Percentiles rank a stretch among this genome's conserved stretches.
These are phyloP conservation scores for Channallabes apus DNA, from an alignment of 2,797 vertebrate species.

Conservation along the genomic window DNA sequence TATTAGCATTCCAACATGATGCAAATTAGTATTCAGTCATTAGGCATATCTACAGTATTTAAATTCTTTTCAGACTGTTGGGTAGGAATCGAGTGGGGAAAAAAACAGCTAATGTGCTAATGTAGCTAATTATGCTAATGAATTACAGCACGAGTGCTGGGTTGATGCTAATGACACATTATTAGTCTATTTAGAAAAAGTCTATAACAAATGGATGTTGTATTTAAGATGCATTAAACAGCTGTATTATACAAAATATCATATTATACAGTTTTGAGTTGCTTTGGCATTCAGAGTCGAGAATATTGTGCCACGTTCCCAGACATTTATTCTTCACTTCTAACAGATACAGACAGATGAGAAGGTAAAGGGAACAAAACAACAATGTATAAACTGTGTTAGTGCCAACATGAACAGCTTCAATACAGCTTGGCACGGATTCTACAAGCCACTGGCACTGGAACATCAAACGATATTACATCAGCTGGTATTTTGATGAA, in stretches of 20 bases:
- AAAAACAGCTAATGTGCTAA: neutral
- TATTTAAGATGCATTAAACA: neutral
- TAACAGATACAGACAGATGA: neutral
- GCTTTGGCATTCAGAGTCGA: neutral
- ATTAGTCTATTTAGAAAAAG: neutral
- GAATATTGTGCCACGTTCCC: neutral
- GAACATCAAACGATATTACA: neutral
- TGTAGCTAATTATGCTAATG: neutral
- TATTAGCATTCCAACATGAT: neutral
- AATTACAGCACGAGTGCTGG: neutral
- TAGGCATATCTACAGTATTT: neutral
- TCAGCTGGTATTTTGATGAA: neutral
- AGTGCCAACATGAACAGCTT: neutral
- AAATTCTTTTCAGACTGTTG: neutral
- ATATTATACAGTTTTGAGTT: neutral
- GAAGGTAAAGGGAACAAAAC: neutral
- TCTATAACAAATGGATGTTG: neutral
- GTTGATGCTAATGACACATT: neutral
- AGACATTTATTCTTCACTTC: neutral
- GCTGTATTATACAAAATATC: neutral
- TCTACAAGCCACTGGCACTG: neutral
- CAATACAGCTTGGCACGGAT: neutral
- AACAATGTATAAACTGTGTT: neutral
- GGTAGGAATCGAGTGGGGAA: neutral
- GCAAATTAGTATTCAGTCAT: neutral